phyloP scores from a whole-genome alignment of 2,113 vertebrate species.

The Falco punctatus region DNA sequence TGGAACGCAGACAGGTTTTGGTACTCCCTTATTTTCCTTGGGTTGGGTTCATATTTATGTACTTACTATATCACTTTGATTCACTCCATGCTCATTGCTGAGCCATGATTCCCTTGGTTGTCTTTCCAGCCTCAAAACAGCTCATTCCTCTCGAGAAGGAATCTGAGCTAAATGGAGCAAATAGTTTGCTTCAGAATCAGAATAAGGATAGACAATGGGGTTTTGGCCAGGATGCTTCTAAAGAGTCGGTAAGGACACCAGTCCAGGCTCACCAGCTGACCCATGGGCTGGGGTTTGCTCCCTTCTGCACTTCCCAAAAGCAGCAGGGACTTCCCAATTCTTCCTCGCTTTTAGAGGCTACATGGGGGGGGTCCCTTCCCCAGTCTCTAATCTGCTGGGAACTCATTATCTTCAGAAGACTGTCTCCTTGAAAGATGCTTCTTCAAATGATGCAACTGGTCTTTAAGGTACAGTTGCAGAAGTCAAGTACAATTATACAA shows the following conservation, averaged over 20 bases:
- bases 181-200: not conserved
- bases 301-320: not conserved
- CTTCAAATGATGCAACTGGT: not conserved
- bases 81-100: not conserved
- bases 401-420: not conserved
- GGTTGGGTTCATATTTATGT: not conserved
- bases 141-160: not conserved
- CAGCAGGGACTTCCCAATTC: not conserved
- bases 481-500: not conserved
- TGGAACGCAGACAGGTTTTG: not conserved
- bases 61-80: not conserved
- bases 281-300: not conserved
- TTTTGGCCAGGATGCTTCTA: not conserved
- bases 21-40: not conserved
- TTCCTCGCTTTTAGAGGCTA: not conserved
- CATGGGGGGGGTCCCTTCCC: not conserved
- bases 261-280: not conserved
- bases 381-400: not conserved
- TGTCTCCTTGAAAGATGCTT: not conserved
- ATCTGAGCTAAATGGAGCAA: not conserved
- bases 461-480: not conserved
- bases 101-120: not conserved
- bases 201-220: not conserved
- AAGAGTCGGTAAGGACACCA: not conserved
- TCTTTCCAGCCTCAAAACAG: not conserved